Evolutionary conservation across 2,888 invertebrate genomes (phyloP), one percentile per base, ranked within the genome.

Genomic region (Drosophila seclusa): DNA sequence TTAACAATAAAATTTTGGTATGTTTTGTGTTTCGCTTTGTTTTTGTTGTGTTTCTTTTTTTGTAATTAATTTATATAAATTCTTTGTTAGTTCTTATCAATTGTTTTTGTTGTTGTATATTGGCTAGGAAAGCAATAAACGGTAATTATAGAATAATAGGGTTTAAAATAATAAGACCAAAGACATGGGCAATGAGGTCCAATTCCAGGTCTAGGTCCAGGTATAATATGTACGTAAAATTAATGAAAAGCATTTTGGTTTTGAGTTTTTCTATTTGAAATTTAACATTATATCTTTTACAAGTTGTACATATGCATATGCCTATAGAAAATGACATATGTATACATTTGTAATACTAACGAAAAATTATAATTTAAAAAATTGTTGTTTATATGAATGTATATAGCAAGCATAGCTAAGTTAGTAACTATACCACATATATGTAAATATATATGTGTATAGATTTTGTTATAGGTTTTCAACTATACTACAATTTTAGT

Each of bases 1-100:
- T 78, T 78, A 82, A 82, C 79, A 84, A 72, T 82, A 80, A 74
- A 80, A 82, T 82, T 85, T 88, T 85, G 85, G 85, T 88, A 88
- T 83, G 83, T 74, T 84, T 80, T 80, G 80, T 83, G 80, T 84
- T 78, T 80, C 64, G 75, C 69, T 77, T 77, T 76, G 68, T 78
- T 73, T 59, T 78, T 40, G 27, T 75, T 61, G 40, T 50, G 38
- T 50, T 29, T 49, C 34, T 49, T 52, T 73, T 72, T n/a, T n/a
- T n/a, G n/a, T 42, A 61, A 69, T 68, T 67, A 50, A 68, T 75
- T 68, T 67, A 70, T 70, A 82, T 82, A 82, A 82, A 82, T 82
- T 82, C 83, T 74, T 82, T 78, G 68, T 75, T 82, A 83, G 63
- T 68, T 68, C 64, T 73, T 72, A 62, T 57, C 40, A 59, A 55